Evolutionary conservation across 92 coral and sea anemone species (phyloP).

Genomic region (Isaurus tuberculatus): DNA sequence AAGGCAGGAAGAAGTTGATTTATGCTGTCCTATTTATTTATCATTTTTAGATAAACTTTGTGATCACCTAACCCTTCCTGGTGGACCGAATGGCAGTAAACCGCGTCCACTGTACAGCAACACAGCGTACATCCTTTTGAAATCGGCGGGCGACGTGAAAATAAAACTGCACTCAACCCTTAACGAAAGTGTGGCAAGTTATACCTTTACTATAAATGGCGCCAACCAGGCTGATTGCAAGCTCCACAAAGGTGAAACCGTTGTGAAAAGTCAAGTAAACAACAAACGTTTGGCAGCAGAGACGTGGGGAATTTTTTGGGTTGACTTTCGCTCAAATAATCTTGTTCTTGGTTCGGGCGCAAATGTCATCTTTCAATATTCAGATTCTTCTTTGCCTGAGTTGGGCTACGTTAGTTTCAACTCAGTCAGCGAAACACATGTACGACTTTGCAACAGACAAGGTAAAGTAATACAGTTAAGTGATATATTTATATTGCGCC

Average conservation of each 20-base stretch:
- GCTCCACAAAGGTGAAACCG: slow-evolving; percentile 3
- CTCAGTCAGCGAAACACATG: slow-evolving; percentile 11
- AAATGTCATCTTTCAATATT: slow-evolving; percentile 54
- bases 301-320: slow-evolving; percentile 66
- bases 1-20: not conserved
- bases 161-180: slow-evolving; percentile 45
- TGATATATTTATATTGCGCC: too few species aligned
- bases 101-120: slow-evolving; percentile 64
- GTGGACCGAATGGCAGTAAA: slow-evolving; percentile 19
- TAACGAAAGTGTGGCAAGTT: slow-evolving; percentile 30
- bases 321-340: slow-evolving; percentile 82
- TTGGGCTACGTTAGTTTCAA: slow-evolving; percentile 71
- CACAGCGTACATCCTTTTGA: slow-evolving; percentile 53
- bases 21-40: not conserved
- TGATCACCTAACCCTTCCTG: slow-evolving; percentile 42
- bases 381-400: slow-evolving; percentile 58
- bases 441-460: slow-evolving; percentile 61
- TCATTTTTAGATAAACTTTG: slow-evolving; percentile 61
- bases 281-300: slow-evolving; percentile 16
- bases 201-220: slow-evolving; percentile 57
- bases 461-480: slow-evolving; percentile 26
- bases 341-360: slow-evolving; percentile 85
- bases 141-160: slow-evolving; percentile 31
- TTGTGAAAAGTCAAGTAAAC: not conserved
- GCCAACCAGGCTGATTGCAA: not conserved